Conservation (phyloP, 2,113 vertebrate species). For the Cairina moschata region DNA sequence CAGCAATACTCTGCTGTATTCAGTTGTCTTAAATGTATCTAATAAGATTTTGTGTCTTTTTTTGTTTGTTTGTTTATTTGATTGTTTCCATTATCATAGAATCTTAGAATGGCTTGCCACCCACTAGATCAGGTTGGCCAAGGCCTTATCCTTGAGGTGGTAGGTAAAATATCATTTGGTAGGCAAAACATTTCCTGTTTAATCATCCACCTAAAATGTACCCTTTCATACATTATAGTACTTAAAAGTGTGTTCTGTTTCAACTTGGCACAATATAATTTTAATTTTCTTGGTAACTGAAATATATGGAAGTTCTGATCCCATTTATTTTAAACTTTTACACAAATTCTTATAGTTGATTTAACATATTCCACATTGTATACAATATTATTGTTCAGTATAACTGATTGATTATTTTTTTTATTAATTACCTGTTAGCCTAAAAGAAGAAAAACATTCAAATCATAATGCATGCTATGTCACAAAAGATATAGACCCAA, state of each 20-base stretch:
- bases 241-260: background rate
- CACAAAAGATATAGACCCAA: background rate
- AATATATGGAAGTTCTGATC: background rate
- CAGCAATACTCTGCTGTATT: background rate
- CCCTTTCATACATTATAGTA: background rate
- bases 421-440: background rate
- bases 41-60: background rate
- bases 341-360: background rate
- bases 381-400: background rate
- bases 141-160: too few relatives aligned
- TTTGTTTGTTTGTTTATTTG: background rate
- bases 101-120: too few relatives aligned
- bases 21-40: background rate
- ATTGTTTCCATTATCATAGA: too few relatives aligned
- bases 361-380: background rate
- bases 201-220: background rate
- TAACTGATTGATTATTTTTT: background rate
- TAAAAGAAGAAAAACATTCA: background rate
- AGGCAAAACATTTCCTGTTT: background rate
- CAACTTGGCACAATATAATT: background rate
- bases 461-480: fast-evolving
- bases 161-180: background rate
- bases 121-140: too few relatives aligned
- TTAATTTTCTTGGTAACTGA: background rate
- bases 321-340: background rate